These are phyloP conservation scores for Pao palembangensis DNA, from an alignment of 2,113 vertebrate species.

Conservation along the genomic window DNA sequence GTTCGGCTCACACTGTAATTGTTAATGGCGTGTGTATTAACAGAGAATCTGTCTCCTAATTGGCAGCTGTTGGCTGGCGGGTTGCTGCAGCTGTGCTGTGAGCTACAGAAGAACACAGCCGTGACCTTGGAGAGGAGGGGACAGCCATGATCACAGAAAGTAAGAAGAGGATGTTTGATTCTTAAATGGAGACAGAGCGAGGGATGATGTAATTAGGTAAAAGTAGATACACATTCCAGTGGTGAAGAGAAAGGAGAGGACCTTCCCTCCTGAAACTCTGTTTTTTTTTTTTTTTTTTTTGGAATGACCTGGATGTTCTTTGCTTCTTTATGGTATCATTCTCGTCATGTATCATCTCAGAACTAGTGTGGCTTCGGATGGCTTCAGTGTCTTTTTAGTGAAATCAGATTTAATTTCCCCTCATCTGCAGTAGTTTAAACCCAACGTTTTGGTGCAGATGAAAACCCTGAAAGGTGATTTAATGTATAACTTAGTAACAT, in stretches of 20 bases:
- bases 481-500: neutral
- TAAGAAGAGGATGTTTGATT: conserved; percentile 43
- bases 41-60: conserved; percentile 56
- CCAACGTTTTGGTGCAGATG: too few species aligned
- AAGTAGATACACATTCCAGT: conserved; percentile 48
- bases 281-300: neutral
- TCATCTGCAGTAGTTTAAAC: too few species aligned
- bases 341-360: too few species aligned
- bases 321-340: too few species aligned
- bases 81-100: conserved; percentile 61
- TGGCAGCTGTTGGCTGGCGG: conserved; percentile 58
- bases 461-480: neutral
- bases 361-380: too few species aligned
- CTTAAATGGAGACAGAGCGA: conserved; percentile 48
- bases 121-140: conserved; percentile 56
- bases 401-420: too few species aligned
- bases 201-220: conserved; percentile 57
- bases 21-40: conserved; percentile 53
- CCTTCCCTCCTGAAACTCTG: neutral
- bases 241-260: neutral
- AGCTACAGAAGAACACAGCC: conserved; percentile 28
- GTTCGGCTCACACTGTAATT: conserved; percentile 37
- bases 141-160: neutral
- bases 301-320: too few species aligned
- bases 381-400: too few species aligned